Evolutionary conservation across 2,113 vertebrate species (phyloP), one percentile per base, ranked within the genome.

Genomic region (Dicentrarchus labrax): DNA sequence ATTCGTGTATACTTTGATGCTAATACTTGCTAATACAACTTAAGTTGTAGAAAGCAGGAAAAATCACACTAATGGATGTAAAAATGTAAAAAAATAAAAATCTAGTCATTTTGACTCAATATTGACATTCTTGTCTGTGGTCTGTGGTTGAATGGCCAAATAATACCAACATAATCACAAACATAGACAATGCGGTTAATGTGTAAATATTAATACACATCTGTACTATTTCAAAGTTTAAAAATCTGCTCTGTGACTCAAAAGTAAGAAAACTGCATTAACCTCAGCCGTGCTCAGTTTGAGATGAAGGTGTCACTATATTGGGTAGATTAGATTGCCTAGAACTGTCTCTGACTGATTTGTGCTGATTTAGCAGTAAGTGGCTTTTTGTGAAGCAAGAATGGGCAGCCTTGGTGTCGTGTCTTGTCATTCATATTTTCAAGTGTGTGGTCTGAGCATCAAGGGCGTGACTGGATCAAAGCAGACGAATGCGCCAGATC

Each of bases 381-480:
- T 59, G 75, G 22, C 50, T 53, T 51, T 51, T 69, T 64, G 59
- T 61, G 56, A 62, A 39, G 39, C 70, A 38, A 36, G 45, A 85
- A 64, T 64, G 74, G 73, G 54, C 73, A 80, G 54, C 74, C 51
- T 62, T 73, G 41, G 21, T 62, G 30, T 77, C 54, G 65, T 36
- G 62, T 85, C 90, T 65, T 43, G 62, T 85, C 90, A 83, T 91
- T 86, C 80, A 80, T 71, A 60, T 86, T 72, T 72, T 68, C 72
- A 57, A 68, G 60, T 72, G 68, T 70, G 82, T 87, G 82, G 68
- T 83, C 77, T 53, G 76, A 83, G 83, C 81, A 79, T 82, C 57
- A 76, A 77, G 69, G 64, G 15, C 9, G 39, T 67, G 80, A 87
- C 83, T 75, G 76, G 54, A 92, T 91, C 86, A 90, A 88, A 92